Evolutionary conservation across 2,797 vertebrate genomes (phyloP), one percentile per base, ranked within the genome.

Genomic region (Fistularia commersonii): DNA sequence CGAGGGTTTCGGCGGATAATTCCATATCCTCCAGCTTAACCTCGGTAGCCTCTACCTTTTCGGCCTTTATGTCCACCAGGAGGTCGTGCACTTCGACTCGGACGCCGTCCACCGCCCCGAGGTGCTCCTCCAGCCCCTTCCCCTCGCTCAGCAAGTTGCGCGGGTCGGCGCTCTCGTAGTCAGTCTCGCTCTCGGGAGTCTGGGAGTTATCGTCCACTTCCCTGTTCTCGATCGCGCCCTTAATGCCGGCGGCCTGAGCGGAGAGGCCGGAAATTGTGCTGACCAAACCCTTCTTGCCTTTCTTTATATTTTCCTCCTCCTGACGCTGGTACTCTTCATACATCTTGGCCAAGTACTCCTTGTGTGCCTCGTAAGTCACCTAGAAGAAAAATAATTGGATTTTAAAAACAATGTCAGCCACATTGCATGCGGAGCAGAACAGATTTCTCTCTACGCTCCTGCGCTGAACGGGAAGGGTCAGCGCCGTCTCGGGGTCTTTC

Each of bases 241-340:
- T 95, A 52, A 93, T 92, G 53, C 91, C 89, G 0, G 92, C 87
- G 0, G 93, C 85, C 33, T 94, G 90, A 44, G 94, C 88, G 1
- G 97, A 99, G 37, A 99, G 92, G 48, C 96, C 96, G 10, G 95
- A 99, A 74, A 98, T 98, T 63, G 97, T 98, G 87, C 96, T 98
- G 66, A 99, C 96, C 0, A 93, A 93, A 3, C 95, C 96, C 52
- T 98, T 97, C 77, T 94, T 98, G 1, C 95, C 96, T 74, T 96
- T 98, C 77, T 97, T 98, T 41, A 98, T 98, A 63, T 99, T 98
- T 70, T 97, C 95, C 56, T 98, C 97, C 52, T 98, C 97, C 78
- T 97, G 97, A 7, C 96, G 91, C 76, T 99, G 96, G 82, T 99
- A 99, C 43, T 99, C 96, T 70, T 98, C 96, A 41, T 99, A 99